These are phyloP conservation scores for Podarcis raffonei DNA, from an alignment of 2,113 vertebrate species.

Conservation along the genomic window DNA sequence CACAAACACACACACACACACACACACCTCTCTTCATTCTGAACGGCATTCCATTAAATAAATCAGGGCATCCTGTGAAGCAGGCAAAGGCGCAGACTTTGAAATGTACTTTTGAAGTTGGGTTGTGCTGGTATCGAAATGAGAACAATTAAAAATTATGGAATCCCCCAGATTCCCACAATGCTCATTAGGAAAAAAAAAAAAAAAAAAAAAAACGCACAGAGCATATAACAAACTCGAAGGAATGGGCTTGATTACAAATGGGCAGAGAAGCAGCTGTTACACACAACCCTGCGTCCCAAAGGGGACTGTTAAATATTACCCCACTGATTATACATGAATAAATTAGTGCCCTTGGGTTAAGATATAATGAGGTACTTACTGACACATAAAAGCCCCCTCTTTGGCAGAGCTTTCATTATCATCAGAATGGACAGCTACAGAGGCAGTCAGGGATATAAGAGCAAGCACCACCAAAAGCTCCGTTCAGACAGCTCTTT, in stretches of 20 bases:
- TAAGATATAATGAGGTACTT: slow-evolving; percentile 37
- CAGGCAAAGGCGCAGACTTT: background rate
- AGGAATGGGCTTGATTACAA: background rate
- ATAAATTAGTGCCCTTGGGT: slow-evolving; percentile 51
- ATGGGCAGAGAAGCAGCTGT: slow-evolving; percentile 42
- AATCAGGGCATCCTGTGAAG: background rate
- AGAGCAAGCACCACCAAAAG: background rate
- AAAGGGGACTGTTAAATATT: slow-evolving; percentile 59
- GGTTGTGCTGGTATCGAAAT: background rate
- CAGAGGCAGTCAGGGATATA: background rate
- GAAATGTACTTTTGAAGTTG: background rate
- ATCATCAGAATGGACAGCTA: background rate
- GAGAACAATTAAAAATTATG: background rate
- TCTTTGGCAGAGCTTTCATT: background rate
- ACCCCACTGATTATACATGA: slow-evolving; percentile 29
- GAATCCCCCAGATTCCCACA: background rate
- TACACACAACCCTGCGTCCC: slow-evolving; percentile 35
- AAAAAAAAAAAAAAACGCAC: background rate
- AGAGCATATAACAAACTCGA: background rate
- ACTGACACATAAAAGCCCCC: background rate
- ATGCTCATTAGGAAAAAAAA: slow-evolving; percentile 10
- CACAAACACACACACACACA: no score
- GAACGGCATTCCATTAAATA: background rate
- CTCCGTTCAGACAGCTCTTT: background rate
- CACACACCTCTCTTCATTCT: background rate